Base-by-base conservation (phyloP, 2,888 invertebrate species). In the Zygogramma bicolorata region DNA sequence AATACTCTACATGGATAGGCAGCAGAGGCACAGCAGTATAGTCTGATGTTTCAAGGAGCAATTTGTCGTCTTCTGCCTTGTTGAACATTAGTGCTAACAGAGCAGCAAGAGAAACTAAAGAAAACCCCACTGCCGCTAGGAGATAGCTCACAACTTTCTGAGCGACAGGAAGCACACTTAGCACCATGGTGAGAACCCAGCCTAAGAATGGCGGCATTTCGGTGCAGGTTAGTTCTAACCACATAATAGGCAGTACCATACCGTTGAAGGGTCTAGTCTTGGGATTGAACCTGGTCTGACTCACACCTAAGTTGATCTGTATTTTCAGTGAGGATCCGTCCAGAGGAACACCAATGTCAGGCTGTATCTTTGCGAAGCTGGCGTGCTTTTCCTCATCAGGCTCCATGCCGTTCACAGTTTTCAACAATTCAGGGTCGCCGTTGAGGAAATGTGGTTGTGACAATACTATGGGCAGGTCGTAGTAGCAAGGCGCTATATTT, bases 271-370 rank as follows among this genome's bases (percentile, higher is more conserved):
- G 90, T 20, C 83, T 85, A 31, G 92, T 90, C 78, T 90, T 88
- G 0, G 88, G 86, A 81, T 93, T 93, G 49, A 90, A 93, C 20
- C 86, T 84, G 0, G 92, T 91, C 49, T 89, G 88, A 18, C 91
- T 88, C 78, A 94, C 91, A 0, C 93, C 89, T 4, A 95, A 86
- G 84, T 95, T 95, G 22, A 93, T 90, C 85, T 95, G 95, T 42
- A 94, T 88, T 71, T 91, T 91, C 15, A 93, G 89, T 13, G 90
- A 87, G 0, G 92, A 89, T 25, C 88, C 85, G 7, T 78, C 75
- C 70, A 95, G 77, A 0, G 94, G 93, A 0, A 92, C 88, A 7
- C 95, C 95, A 3, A 93, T 78, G 68, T 88, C 88, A 91, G 94
- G 94, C 85, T 95, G 94, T 67, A 95, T 88, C 78, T 92, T 90